Evolutionary conservation across 2,113 vertebrate genomes (phyloP).

Genomic region (Felis chaus): DNA sequence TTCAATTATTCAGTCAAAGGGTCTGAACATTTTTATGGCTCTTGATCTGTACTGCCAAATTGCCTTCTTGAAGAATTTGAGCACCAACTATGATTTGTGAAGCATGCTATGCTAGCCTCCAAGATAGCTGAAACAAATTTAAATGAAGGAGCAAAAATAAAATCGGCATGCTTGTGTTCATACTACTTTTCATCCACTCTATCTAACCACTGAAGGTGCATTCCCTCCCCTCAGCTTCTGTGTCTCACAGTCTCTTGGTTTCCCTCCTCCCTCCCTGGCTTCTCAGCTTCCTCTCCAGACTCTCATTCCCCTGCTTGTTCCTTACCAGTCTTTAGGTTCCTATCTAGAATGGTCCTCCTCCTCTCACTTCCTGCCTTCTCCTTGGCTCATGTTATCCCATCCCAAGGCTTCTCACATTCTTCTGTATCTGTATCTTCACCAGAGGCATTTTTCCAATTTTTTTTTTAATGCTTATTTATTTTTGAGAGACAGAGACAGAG

Average conservation of each 20-base stretch:
- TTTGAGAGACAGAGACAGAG: too few species aligned
- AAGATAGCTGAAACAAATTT: background rate
- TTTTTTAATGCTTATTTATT: too few species aligned
- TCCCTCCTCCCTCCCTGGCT: background rate
- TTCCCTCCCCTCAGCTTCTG: background rate
- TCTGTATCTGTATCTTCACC: background rate
- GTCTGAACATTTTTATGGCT: background rate
- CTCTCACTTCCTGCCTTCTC: background rate
- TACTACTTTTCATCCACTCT: background rate
- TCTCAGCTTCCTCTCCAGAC: background rate
- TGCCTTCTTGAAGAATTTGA: constrained; percentile 4
- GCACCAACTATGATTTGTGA: background rate
- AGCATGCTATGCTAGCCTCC: background rate
- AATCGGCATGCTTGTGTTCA: background rate
- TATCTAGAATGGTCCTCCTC: background rate
- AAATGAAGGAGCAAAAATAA: background rate
- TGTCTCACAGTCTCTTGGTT: background rate
- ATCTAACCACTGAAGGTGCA: background rate
- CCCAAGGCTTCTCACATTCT: background rate
- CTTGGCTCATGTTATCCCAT: background rate
- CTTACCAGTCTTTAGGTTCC: background rate
- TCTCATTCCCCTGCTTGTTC: background rate
- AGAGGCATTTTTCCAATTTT: background rate
- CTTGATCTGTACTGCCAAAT: background rate
- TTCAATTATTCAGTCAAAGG: background rate